Evolutionary conservation across 2,797 vertebrate species (phyloP).

Genomic region (Spondyliosoma cantharus): DNA sequence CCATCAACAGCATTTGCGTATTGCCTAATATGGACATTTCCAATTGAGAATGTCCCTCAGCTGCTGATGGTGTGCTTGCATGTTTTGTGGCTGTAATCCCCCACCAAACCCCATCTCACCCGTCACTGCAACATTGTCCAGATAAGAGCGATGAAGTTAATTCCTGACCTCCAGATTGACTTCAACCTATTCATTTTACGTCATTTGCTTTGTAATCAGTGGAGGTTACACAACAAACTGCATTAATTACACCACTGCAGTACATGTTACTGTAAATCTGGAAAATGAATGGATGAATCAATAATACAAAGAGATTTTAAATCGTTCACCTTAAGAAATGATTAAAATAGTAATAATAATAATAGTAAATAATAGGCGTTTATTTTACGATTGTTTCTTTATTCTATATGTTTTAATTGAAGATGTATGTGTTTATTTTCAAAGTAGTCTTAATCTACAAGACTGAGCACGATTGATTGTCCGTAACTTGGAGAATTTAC

Average conservation of each 20-base stretch:
- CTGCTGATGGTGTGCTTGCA: constrained; percentile 78
- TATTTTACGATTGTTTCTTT: too few relatives aligned
- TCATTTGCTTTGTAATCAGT: constrained; percentile 64
- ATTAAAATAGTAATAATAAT: too few relatives aligned
- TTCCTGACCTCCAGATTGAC: constrained; percentile 82
- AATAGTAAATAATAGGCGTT: too few relatives aligned
- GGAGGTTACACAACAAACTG: constrained; percentile 11
- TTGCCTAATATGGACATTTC: constrained; percentile 87
- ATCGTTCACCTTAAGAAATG: too few relatives aligned
- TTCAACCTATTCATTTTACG: constrained; percentile 60
- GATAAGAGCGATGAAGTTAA: constrained; percentile 85
- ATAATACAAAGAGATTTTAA: too few relatives aligned
- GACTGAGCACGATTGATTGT: too few relatives aligned
- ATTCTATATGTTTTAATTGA: too few relatives aligned
- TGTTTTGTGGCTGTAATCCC: constrained; percentile 75
- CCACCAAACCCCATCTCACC: constrained; percentile 26
- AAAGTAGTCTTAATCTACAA: too few relatives aligned
- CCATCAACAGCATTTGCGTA: constrained; percentile 86
- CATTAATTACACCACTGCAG: constrained; percentile 6
- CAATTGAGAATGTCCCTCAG: constrained; percentile 81
- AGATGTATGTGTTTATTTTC: too few relatives aligned
- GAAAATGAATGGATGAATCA: constrained; percentile 3
- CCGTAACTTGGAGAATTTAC: too few relatives aligned
- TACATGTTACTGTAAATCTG: neutral
- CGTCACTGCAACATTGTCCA: constrained; percentile 75